A percentile compares a stretch with the other conserved stretches of the same genome.
These are phyloP conservation scores for Sula dactylatra DNA, from an alignment of 2,113 vertebrate species.

Conservation along the genomic window DNA sequence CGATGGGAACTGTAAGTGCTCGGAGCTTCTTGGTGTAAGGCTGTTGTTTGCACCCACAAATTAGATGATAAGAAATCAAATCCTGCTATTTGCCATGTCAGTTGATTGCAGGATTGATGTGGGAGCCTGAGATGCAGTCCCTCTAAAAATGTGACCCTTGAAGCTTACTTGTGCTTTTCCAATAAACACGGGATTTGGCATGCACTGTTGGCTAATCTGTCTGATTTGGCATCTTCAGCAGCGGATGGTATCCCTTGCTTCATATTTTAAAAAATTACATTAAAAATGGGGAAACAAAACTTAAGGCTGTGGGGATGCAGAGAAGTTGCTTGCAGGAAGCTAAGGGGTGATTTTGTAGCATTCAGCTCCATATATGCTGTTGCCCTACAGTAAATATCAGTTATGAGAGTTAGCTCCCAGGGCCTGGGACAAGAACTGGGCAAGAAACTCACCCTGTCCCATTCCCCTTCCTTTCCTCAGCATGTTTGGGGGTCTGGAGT, in stretches of 20 bases:
- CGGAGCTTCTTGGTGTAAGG: not conserved
- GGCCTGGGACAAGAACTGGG: not conserved
- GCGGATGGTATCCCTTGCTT: not conserved
- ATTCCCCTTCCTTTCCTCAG: not conserved
- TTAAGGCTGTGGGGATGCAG: not conserved
- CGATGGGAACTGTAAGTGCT: not conserved
- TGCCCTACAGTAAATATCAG: not conserved
- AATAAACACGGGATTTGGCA: not conserved
- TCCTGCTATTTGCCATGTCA: not conserved
- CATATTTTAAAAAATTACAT: not conserved
- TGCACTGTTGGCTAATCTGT: not conserved
- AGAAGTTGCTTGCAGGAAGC: not conserved
- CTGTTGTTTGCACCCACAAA: conserved; percentile 44
- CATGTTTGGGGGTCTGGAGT: not conserved
- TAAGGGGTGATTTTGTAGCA: not conserved
- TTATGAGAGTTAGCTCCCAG: not conserved
- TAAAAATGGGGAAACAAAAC: not conserved
- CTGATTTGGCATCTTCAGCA: not conserved
- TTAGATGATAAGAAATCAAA: conserved; percentile 38
- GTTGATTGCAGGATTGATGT: conserved; percentile 36
- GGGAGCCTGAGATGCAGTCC: not conserved
- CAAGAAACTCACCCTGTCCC: not conserved
- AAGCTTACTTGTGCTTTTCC: not conserved
- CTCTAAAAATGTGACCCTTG: not conserved
- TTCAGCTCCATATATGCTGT: too few species aligned